Base-by-base conservation (phyloP, 2,888 invertebrate genomes). In the Pristionchus mayeri region DNA sequence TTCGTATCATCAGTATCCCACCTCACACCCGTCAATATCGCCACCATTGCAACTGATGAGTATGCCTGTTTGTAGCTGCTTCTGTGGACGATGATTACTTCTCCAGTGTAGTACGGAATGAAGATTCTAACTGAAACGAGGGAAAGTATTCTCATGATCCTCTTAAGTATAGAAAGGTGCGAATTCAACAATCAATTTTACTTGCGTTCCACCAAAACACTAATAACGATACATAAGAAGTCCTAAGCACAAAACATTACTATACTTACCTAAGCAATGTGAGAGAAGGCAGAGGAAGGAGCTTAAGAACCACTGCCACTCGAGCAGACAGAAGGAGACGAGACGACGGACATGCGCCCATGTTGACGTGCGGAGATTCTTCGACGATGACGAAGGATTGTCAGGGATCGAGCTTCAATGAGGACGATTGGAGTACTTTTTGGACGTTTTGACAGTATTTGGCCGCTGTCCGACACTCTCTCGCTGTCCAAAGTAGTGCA, bases 121-220 rank as follows among this genome's bases (percentile, higher is more conserved):
- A 92, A 92, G 30, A 93, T 89, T 34, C 92, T 89, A 11, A 92
- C 92, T 91, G 82, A n/a, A n/a, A n/a, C n/a, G n/a, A n/a, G n/a
- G n/a, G n/a, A n/a, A n/a, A n/a, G n/a, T n/a, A n/a, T n/a, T n/a
- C n/a, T n/a, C n/a, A n/a, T n/a, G n/a, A n/a, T n/a, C n/a, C n/a
- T n/a, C n/a, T n/a, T n/a, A n/a, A n/a, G n/a, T n/a, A n/a, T n/a
- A n/a, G n/a, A n/a, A n/a, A n/a, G n/a, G n/a, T n/a, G n/a, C n/a
- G n/a, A n/a, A n/a, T n/a, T n/a, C n/a, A n/a, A n/a, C 24, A 86
- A 54, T 24, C 57, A 2, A 40, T 75, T 16, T 18, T 34, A 11
- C 7, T 11, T 21, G 9, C 7, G 24, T 75, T 34, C 9, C 63
- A 48, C 11, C n/a, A n/a, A n/a, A n/a, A n/a, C n/a, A n/a, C n/a